Percentiles rank a stretch among this genome's conserved stretches.
Evolutionary conservation across 2,113 vertebrate species (phyloP).

Genomic region (Gasterosteus aculeatus): DNA sequence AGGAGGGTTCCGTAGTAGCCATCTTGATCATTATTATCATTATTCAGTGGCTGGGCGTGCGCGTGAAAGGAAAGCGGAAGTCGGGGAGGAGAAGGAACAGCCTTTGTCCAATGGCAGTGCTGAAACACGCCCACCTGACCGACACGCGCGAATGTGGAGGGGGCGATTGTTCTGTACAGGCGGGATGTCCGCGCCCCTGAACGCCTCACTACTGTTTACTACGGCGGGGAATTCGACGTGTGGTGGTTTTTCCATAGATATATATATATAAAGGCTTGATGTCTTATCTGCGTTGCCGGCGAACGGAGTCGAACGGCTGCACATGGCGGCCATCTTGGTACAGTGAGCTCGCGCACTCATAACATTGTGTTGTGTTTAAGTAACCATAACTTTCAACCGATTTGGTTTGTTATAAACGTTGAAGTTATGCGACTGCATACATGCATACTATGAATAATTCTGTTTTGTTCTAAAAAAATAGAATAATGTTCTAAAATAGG

Average conservation of each 20-base stretch:
- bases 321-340: too few species aligned
- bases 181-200: slow-evolving; percentile 46
- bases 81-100: slow-evolving; percentile 49
- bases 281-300: too few species aligned
- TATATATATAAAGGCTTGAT: too few species aligned
- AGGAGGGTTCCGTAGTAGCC: slow-evolving; percentile 76
- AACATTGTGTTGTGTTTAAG: too few species aligned
- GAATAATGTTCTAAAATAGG: too few species aligned
- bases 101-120: slow-evolving; percentile 66
- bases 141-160: slow-evolving; percentile 71
- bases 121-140: slow-evolving; percentile 66
- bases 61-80: slow-evolving; percentile 71
- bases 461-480: too few species aligned
- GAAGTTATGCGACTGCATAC: too few species aligned
- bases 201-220: background rate
- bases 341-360: too few species aligned
- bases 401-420: too few species aligned
- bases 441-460: too few species aligned
- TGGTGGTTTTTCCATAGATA: background rate
- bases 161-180: slow-evolving; percentile 53
- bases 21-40: slow-evolving; percentile 84
- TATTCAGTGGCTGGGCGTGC: slow-evolving; percentile 79
- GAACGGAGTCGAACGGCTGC: too few species aligned
- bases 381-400: too few species aligned
- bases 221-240: background rate